Evolutionary conservation across 1,140 invertebrate species (phyloP).

Genomic region (Drosophila repleta): DNA sequence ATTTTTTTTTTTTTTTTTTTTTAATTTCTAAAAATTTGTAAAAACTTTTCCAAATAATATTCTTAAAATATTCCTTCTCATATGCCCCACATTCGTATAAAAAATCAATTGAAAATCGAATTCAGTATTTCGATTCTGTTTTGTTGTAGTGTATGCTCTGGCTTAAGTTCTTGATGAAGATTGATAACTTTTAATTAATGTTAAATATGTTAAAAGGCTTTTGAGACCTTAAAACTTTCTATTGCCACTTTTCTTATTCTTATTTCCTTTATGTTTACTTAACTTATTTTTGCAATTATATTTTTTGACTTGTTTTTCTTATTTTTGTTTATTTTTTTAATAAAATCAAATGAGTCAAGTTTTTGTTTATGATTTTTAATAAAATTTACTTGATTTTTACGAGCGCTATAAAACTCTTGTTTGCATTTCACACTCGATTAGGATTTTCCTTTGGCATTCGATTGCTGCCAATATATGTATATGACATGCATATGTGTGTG

Average conservation of each 20-base stretch:
- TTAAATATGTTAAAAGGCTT: background rate
- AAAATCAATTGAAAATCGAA: too few relatives aligned
- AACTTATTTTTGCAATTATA: background rate
- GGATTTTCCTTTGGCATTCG: slow-evolving; percentile 9
- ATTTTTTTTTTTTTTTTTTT: too few relatives aligned
- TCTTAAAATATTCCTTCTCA: too few relatives aligned
- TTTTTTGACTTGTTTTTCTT: background rate
- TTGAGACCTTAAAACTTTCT: slow-evolving; percentile 9
- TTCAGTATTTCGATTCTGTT: background rate
- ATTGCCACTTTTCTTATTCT: slow-evolving; percentile 2
- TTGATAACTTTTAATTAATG: slow-evolving; percentile 16
- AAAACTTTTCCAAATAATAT: too few relatives aligned
- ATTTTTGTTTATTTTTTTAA: background rate
- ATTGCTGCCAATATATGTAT: background rate
- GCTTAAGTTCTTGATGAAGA: background rate
- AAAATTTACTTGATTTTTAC: background rate
- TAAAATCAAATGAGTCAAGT: background rate
- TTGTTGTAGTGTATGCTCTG: slow-evolving; percentile 5
- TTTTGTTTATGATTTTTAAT: background rate
- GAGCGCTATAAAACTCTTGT: background rate
- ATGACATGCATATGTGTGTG: background rate
- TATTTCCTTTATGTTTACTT: background rate
- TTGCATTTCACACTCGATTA: slow-evolving; percentile 22
- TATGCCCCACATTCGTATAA: too few relatives aligned
- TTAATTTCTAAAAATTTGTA: too few relatives aligned